phyloP scores from a whole-genome alignment of 2,888 invertebrate species.

The Drosophila setosimentum region DNA sequence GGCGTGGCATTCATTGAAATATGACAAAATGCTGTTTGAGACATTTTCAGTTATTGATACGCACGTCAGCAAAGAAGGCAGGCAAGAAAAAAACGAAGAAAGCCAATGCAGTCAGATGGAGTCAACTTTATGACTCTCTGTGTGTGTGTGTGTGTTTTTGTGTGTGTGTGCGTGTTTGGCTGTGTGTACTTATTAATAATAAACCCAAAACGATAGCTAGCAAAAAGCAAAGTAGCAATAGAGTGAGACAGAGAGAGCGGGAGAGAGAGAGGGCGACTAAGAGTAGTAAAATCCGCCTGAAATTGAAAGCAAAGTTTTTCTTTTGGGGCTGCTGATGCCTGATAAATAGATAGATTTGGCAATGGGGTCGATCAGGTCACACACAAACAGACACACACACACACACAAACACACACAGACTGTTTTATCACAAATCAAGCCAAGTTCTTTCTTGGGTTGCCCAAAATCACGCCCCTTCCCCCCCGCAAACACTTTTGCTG shows the following conservation, averaged over 20 bases:
- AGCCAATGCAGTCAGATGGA: slow-evolving; percentile 59
- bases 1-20: slow-evolving; percentile 67
- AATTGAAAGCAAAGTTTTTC: slow-evolving; percentile 78
- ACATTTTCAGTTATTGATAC: slow-evolving; percentile 83
- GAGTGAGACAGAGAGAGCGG: slow-evolving; percentile 29
- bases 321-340: slow-evolving; percentile 36
- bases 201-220: slow-evolving; percentile 48
- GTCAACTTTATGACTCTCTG: slow-evolving; percentile 55
- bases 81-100: slow-evolving; percentile 30
- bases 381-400: slow-evolving; percentile 57
- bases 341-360: slow-evolving; percentile 66
- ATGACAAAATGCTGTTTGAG: slow-evolving; percentile 82
- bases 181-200: slow-evolving; percentile 76
- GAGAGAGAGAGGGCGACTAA: background rate
- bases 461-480: slow-evolving; percentile 73
- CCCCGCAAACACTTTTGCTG: slow-evolving; percentile 44
- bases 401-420: slow-evolving; percentile 47
- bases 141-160: slow-evolving; percentile 4
- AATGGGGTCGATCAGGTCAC: slow-evolving; percentile 31
- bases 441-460: slow-evolving; percentile 57
- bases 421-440: slow-evolving; percentile 81
- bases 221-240: slow-evolving; percentile 10
- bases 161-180: slow-evolving; percentile 13
- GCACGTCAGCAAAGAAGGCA: slow-evolving; percentile 64
- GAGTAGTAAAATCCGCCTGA: slow-evolving; percentile 65